phyloP scores from a whole-genome alignment of 2,113 vertebrate genomes.

The Rhegmatorhina hoffmannsi region DNA sequence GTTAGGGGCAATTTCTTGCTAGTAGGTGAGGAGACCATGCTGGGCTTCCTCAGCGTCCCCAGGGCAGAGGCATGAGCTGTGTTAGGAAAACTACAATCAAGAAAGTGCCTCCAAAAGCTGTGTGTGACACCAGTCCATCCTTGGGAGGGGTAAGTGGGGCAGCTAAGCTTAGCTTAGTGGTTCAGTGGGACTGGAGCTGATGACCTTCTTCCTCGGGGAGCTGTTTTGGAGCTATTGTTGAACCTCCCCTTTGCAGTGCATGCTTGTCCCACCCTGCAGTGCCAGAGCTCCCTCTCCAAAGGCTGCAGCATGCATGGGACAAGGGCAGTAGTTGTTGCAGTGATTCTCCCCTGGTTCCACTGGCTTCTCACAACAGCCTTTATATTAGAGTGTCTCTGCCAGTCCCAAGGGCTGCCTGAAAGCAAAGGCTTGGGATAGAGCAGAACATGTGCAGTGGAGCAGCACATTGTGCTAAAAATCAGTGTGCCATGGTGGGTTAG shows the following conservation, averaged over 20 bases:
- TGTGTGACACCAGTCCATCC: neutral
- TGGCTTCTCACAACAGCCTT: neutral
- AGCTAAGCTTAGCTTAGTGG: neutral
- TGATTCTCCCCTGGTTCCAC: neutral
- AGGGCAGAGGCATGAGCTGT: neutral
- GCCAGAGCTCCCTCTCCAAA: neutral
- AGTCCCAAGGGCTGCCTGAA: neutral
- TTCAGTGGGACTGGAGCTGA: rapidly evolving
- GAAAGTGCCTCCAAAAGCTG: neutral
- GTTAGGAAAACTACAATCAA: neutral
- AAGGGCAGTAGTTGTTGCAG: neutral
- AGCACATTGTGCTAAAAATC: rapidly evolving
- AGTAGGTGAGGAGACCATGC: neutral
- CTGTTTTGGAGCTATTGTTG: neutral
- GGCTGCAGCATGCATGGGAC: rapidly evolving
- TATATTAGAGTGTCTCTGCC: rapidly evolving
- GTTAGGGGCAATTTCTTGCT: neutral
- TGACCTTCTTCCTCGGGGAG: neutral
- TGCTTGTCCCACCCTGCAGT: neutral
- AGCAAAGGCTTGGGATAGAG: neutral
- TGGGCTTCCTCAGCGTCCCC: neutral
- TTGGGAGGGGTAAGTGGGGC: neutral
- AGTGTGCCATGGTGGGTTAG: rapidly evolving
- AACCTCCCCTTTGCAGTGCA: too few relatives aligned
- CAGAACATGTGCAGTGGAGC: rapidly evolving